Percentiles rank a stretch among this genome's conserved stretches.
Conservation (phyloP, 2,797 vertebrate genomes). For the Arnoldichthys spilopterus region DNA sequence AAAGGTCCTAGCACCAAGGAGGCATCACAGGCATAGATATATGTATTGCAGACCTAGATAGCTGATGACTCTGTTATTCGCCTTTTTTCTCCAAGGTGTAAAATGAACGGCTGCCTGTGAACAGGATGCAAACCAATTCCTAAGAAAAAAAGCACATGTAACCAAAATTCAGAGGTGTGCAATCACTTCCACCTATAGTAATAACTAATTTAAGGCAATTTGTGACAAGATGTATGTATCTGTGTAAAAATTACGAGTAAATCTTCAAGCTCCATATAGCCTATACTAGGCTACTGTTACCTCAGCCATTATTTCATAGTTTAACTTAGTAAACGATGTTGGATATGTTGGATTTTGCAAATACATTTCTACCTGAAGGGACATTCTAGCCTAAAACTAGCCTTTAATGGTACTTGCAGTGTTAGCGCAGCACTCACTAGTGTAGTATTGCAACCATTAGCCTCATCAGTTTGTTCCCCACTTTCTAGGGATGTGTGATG, state of each 20-base stretch:
- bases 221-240: neutral
- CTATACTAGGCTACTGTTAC: neutral
- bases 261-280: neutral
- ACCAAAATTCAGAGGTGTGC: too few species aligned
- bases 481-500: too few species aligned
- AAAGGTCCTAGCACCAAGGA: constrained; percentile 62
- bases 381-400: neutral
- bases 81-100: neutral
- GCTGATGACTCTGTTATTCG: neutral
- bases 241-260: too few species aligned
- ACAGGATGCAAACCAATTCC: neutral
- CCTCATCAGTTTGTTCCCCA: neutral
- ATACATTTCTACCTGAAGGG: neutral
- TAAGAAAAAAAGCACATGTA: neutral
- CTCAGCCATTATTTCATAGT: neutral
- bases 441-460: neutral
- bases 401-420: neutral
- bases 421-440: too few species aligned
- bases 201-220: too few species aligned
- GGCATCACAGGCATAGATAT: constrained; percentile 5
- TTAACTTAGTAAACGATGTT: neutral
- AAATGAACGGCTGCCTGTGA: too few species aligned
- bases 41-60: neutral
- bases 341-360: neutral
- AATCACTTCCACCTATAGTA: too few species aligned